Conservation (phyloP, 2,888 invertebrate species). For the Brachypterus glaber region DNA sequence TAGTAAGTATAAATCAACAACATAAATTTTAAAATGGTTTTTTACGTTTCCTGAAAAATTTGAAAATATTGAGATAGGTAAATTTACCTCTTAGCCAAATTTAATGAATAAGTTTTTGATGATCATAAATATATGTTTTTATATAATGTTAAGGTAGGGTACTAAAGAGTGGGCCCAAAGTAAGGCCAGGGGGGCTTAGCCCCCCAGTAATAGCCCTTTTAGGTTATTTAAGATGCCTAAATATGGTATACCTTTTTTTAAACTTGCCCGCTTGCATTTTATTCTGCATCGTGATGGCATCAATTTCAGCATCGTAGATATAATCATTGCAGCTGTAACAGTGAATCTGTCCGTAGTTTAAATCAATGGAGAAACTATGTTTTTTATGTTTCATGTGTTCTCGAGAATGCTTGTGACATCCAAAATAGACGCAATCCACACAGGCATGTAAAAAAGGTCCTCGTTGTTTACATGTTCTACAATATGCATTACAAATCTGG, state of each 20-base stretch:
- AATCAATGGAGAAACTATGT: conserved; percentile 78
- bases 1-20: no score
- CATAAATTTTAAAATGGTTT: no score
- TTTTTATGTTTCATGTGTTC: conserved; percentile 74
- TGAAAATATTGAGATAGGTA: no score
- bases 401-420: conserved; percentile 82
- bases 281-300: conserved; percentile 33
- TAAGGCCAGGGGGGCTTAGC: no score
- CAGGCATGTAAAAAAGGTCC: conserved; percentile 77
- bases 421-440: conserved; percentile 87
- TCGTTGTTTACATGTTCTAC: conserved; percentile 70
- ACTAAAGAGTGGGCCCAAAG: no score
- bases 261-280: conserved; percentile 33
- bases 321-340: conserved; percentile 89
- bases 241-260: conserved; percentile 32
- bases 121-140: no score
- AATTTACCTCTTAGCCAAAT: no score
- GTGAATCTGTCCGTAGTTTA: conserved; percentile 79
- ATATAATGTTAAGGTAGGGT: no score
- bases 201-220: no score
- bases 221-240: no score
- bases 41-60: no score
- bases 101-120: no score
- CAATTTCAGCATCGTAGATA: conserved; percentile 53
- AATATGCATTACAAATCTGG: conserved; percentile 42